Percentiles rank a stretch among this genome's conserved stretches.
Evolutionary conservation across 2,888 invertebrate genomes (phyloP).

Genomic region (Caenorhabditis becei): DNA sequence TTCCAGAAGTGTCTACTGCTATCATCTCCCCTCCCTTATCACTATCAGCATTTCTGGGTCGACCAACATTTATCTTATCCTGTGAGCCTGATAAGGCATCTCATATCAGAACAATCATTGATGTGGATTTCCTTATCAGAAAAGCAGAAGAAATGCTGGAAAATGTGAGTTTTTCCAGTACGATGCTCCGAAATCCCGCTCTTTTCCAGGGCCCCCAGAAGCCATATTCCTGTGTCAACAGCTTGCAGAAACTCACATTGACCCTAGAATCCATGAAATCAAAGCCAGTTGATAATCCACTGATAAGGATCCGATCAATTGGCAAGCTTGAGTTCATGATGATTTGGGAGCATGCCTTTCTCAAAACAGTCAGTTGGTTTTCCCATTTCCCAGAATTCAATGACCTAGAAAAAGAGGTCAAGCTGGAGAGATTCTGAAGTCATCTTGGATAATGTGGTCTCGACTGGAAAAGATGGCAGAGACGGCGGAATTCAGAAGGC

Average conservation of each 20-base stretch:
- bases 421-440: conserved; percentile 32
- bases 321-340: conserved; percentile 27
- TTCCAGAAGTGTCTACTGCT: too few relatives aligned
- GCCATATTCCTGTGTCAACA: conserved; percentile 17
- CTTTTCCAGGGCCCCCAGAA: conserved; percentile 2
- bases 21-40: not conserved
- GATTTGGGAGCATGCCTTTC: conserved; percentile 28
- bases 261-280: conserved; percentile 23
- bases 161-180: too few relatives aligned
- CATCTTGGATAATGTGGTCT: conserved; percentile 22
- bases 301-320: not conserved
- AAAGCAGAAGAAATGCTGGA: conserved; percentile 17
- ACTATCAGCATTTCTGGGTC: conserved; percentile 27
- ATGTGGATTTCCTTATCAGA: conserved; percentile 18
- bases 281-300: conserved; percentile 2
- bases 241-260: conserved; percentile 14
- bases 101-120: conserved; percentile 3
- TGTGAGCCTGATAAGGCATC: conserved; percentile 32
- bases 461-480: conserved; percentile 21
- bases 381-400: conserved; percentile 31
- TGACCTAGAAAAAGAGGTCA: not conserved
- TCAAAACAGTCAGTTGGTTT: conserved; percentile 32
- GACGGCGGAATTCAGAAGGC: conserved; percentile 24
- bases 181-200: too few relatives aligned
- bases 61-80: conserved; percentile 21